Evolutionary conservation across 2,888 invertebrate species (phyloP).

Genomic region (Mimumesa dahlbomi): DNA sequence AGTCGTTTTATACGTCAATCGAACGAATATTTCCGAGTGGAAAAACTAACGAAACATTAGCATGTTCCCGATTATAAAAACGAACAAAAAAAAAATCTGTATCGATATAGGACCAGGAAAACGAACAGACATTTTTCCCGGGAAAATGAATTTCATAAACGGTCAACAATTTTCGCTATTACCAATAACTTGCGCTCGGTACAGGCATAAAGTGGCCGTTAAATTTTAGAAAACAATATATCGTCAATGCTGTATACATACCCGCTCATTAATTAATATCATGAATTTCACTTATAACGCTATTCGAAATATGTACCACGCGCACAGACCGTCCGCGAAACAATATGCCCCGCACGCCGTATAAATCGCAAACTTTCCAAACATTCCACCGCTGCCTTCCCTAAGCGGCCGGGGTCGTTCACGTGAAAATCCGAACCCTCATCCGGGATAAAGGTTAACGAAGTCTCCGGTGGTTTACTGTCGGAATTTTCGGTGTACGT

Average conservation of each 20-base stretch:
- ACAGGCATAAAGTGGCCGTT: neutral
- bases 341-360: conserved; percentile 37
- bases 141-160: too few relatives aligned
- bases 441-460: conserved; percentile 36
- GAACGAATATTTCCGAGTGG: too few relatives aligned
- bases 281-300: conserved; percentile 25
- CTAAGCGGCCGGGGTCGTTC: neutral
- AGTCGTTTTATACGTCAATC: too few relatives aligned
- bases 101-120: too few relatives aligned
- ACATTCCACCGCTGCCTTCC: conserved; percentile 33
- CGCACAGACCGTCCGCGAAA: conserved; percentile 1
- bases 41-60: too few relatives aligned
- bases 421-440: conserved; percentile 9
- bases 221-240: conserved; percentile 26
- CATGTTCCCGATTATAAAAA: too few relatives aligned
- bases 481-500: conserved; percentile 42
- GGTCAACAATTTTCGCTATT: too few relatives aligned
- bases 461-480: conserved; percentile 49
- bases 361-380: conserved; percentile 47
- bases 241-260: conserved; percentile 41
- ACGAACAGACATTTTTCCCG: too few relatives aligned
- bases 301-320: conserved; percentile 23
- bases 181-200: too few relatives aligned
- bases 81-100: too few relatives aligned
- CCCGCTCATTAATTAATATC: conserved; percentile 43